Evolutionary conservation across 1,140 invertebrate species (phyloP).

Genomic region (Ladona fulva): DNA sequence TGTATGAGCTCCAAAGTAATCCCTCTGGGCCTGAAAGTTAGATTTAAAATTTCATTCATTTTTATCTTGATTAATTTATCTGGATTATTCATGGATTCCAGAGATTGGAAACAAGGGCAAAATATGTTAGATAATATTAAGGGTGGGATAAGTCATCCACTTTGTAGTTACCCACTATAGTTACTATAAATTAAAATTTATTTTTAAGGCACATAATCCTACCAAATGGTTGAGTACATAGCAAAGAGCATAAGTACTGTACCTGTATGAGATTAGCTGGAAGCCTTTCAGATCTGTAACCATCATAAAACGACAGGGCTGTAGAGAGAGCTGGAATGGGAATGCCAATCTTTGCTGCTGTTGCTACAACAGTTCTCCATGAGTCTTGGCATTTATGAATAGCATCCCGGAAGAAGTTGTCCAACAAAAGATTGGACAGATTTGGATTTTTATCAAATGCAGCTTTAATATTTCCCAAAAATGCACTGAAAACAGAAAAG

Average conservation of each 20-base stretch:
- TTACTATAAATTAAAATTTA: no score
- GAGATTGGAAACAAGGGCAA: slow-evolving; percentile 21
- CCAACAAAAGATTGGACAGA: slow-evolving; percentile 83
- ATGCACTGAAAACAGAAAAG: slow-evolving; percentile 51
- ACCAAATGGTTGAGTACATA: no score
- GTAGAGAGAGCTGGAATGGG: slow-evolving; percentile 87
- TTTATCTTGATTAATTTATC: no score
- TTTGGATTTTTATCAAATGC: slow-evolving; percentile 91
- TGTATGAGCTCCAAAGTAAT: slow-evolving; percentile 99
- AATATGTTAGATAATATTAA: no score
- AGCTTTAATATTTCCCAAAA: slow-evolving; percentile 93
- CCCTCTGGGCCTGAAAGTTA: slow-evolving; percentile 77
- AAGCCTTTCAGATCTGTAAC: slow-evolving; percentile 69
- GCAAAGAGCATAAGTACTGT: no score
- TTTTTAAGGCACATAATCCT: no score
- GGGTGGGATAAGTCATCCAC: no score
- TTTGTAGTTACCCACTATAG: no score
- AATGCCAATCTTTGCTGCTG: slow-evolving; percentile 63
- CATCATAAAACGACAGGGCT: slow-evolving; percentile 95
- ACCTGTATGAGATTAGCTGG: slow-evolving; percentile 90
- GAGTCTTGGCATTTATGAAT: slow-evolving; percentile 69
- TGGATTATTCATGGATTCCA: no score
- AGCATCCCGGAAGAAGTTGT: slow-evolving; percentile 87
- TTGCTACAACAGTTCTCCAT: slow-evolving; percentile 51
- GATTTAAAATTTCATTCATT: neutral